phyloP scores from a whole-genome alignment of 2,888 invertebrate genomes.

The Tinea trinotella region DNA sequence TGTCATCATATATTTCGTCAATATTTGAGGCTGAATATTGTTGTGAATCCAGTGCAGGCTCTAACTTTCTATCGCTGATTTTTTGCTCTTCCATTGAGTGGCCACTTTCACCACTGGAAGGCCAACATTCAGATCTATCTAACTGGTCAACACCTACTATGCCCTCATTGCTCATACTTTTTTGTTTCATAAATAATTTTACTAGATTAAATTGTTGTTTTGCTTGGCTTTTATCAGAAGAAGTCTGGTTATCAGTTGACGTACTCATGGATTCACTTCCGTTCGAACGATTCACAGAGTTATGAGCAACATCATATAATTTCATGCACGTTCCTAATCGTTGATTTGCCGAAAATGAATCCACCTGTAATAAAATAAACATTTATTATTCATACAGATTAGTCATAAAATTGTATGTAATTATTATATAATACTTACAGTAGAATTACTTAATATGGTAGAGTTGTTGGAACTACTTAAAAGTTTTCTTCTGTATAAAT shows the following conservation, averaged over 20 bases:
- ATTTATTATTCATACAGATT: neutral
- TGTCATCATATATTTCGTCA: conserved; percentile 54
- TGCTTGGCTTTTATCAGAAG: conserved; percentile 68
- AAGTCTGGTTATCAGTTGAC: conserved; percentile 63
- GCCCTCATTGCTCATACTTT: conserved; percentile 85
- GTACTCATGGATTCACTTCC: conserved; percentile 68
- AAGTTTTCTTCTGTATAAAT: conserved; percentile 74
- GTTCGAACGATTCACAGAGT: conserved; percentile 38
- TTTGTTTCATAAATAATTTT: conserved; percentile 91
- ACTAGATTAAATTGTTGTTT: conserved; percentile 86
- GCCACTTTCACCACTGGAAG: conserved; percentile 75
- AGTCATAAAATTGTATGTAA: neutral
- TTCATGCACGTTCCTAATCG: conserved; percentile 62
- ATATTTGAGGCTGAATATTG: conserved; percentile 66
- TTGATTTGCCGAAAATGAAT: conserved; percentile 63
- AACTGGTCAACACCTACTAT: conserved; percentile 83
- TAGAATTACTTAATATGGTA: conserved; percentile 77
- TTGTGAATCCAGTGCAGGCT: conserved; percentile 32
- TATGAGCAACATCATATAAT: conserved; percentile 63
- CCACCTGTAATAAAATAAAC: conserved; percentile 63
- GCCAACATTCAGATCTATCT: conserved; percentile 82
- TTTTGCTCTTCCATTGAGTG: conserved; percentile 69
- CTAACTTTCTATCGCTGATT: conserved; percentile 37
- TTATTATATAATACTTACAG: conserved; percentile 63
- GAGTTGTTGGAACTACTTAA: conserved; percentile 67